These are phyloP conservation scores for Neria commutata DNA, from an alignment of 2,888 invertebrate genomes.

Conservation along the genomic window DNA sequence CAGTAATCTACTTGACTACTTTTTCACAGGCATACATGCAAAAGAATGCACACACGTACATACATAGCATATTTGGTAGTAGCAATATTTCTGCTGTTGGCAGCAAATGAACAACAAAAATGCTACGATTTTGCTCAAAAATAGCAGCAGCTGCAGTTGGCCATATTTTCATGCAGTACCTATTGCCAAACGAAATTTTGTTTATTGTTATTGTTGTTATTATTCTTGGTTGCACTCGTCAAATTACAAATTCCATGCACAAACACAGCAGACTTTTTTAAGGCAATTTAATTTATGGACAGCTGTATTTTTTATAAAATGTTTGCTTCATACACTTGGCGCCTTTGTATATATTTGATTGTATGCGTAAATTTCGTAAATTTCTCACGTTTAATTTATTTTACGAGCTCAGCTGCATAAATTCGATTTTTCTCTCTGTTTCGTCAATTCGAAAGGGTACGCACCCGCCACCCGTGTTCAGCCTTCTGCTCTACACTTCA, in stretches of 20 bases:
- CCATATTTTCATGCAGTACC: background rate
- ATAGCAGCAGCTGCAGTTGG: background rate
- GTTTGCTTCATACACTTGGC: background rate
- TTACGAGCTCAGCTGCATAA: constrained; percentile 1
- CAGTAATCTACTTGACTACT: constrained; percentile 17
- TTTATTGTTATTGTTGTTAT: background rate
- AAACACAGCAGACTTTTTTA: constrained; percentile 10
- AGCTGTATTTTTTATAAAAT: too few relatives aligned
- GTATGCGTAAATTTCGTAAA: background rate
- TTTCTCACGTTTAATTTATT: constrained; percentile 13
- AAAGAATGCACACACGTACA: background rate
- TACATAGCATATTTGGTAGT: background rate
- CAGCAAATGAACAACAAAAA: background rate
- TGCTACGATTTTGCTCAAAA: too few relatives aligned
- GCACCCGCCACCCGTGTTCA: too few relatives aligned
- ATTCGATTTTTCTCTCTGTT: too few relatives aligned
- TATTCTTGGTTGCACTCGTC: background rate
- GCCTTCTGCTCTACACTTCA: too few relatives aligned
- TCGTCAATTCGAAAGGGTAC: too few relatives aligned
- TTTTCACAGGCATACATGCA: background rate
- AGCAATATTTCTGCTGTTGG: background rate
- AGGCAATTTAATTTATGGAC: constrained; percentile 13
- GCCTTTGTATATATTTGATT: too few relatives aligned
- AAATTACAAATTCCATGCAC: constrained; percentile 19
- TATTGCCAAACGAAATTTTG: background rate